phyloP scores from a whole-genome alignment of 64 coral and sea anemone species.

The Platygyra sinensis region DNA sequence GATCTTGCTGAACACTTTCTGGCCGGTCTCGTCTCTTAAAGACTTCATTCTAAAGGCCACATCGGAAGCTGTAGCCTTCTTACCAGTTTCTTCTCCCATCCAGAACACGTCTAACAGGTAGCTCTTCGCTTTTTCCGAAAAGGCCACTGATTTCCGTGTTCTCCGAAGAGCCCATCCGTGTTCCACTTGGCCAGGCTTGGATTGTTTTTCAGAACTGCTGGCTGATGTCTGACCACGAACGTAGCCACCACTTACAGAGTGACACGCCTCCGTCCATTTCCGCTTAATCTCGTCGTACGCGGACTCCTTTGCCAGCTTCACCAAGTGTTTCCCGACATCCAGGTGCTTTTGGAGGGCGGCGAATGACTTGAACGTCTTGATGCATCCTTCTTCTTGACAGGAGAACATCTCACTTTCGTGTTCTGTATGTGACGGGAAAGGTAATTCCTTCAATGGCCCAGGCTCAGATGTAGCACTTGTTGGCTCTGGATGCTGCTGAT shows the following conservation, averaged over 20 bases:
- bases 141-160: conserved; percentile 15
- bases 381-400: too few species aligned
- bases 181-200: background rate
- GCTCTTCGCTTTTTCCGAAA: conserved; percentile 39
- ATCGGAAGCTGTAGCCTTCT: conserved; percentile 47
- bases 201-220: background rate
- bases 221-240: background rate
- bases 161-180: conserved; percentile 31
- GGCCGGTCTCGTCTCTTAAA: background rate
- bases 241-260: conserved; percentile 17
- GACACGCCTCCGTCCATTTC: conserved; percentile 41
- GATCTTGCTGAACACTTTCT: too few species aligned
- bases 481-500: too few species aligned
- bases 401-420: too few species aligned
- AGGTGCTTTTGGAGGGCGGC: conserved; percentile 42
- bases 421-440: too few species aligned
- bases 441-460: too few species aligned
- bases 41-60: conserved; percentile 41
- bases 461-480: too few species aligned
- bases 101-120: conserved; percentile 52
- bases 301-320: conserved; percentile 32
- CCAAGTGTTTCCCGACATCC: conserved; percentile 32
- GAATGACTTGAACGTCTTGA: conserved; percentile 7
- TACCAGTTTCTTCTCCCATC: conserved; percentile 56
- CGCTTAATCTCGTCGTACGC: conserved; percentile 37